These are phyloP conservation scores for Standfussiana lucernea DNA, from an alignment of 2,888 invertebrate genomes.

Conservation along the genomic window DNA sequence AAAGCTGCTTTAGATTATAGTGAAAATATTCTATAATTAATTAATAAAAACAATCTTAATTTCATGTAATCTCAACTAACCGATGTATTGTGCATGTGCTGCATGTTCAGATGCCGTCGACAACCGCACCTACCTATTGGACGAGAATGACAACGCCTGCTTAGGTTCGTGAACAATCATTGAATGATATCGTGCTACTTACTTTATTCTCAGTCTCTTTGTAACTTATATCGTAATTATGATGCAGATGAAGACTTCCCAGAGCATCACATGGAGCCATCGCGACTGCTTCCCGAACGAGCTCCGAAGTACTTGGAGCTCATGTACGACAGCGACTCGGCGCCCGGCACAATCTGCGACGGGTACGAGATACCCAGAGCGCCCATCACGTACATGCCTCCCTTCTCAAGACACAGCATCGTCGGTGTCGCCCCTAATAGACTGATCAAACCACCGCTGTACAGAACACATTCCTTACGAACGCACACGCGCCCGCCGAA, in stretches of 20 bases:
- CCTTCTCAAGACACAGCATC: constrained; percentile 84
- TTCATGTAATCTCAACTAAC: constrained; percentile 73
- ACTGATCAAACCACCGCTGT: constrained; percentile 80
- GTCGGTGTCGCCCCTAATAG: constrained; percentile 85
- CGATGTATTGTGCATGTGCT: constrained; percentile 80
- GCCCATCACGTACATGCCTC: constrained; percentile 74
- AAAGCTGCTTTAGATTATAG: neutral
- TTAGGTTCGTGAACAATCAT: constrained; percentile 83
- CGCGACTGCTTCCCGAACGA: constrained; percentile 81
- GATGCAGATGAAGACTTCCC: constrained; percentile 84
- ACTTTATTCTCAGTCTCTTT: neutral
- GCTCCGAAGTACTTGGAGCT: constrained; percentile 93
- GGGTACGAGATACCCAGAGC: constrained; percentile 92
- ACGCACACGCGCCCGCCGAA: constrained; percentile 80
- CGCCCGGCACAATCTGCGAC: constrained; percentile 84
- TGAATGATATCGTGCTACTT: constrained; percentile 30
- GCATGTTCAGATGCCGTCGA: constrained; percentile 93
- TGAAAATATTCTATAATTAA: constrained; percentile 13
- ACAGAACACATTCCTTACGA: constrained; percentile 82
- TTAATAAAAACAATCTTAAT: constrained; percentile 44
- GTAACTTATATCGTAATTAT: constrained; percentile 21
- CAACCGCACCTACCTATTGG: constrained; percentile 95
- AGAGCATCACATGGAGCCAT: constrained; percentile 86
- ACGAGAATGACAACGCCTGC: constrained; percentile 92
- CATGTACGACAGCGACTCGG: constrained; percentile 91